A percentile compares a stretch with the other conserved stretches of the same genome.
phyloP scores from a whole-genome alignment of 2,888 invertebrate species.

The Hemaris fuciformis region DNA sequence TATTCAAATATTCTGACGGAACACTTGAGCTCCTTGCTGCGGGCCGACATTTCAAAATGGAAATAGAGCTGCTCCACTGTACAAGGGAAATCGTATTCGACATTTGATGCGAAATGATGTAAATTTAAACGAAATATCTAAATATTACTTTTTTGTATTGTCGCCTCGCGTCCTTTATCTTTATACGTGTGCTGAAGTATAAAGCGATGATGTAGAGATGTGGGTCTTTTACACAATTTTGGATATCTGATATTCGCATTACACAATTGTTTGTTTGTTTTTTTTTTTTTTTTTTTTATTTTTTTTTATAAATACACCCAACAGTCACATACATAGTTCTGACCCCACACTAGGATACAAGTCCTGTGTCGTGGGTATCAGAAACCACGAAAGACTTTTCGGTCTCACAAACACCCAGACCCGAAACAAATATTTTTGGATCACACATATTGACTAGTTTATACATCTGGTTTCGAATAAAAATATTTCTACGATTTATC shows the following conservation, averaged over 20 bases:
- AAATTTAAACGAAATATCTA: slow-evolving; percentile 15
- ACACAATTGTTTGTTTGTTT: too few relatives aligned
- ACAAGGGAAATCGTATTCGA: slow-evolving; percentile 67
- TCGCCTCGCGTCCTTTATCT: slow-evolving; percentile 10
- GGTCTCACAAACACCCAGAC: too few relatives aligned
- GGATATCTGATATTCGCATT: neutral
- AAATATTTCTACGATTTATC: too few relatives aligned
- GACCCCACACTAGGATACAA: too few relatives aligned
- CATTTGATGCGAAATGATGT: slow-evolving; percentile 66
- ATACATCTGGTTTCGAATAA: neutral
- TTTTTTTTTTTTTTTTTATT: too few relatives aligned
- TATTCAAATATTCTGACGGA: slow-evolving; percentile 75
- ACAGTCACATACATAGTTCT: too few relatives aligned
- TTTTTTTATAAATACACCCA: too few relatives aligned
- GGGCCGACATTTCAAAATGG: slow-evolving; percentile 70
- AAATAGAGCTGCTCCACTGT: slow-evolving; percentile 68
- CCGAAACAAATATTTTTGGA: too few relatives aligned
- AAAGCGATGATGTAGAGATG: neutral
- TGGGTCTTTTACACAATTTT: neutral
- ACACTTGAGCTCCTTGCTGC: slow-evolving; percentile 65
- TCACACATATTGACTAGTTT: too few relatives aligned
- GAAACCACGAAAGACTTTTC: too few relatives aligned
- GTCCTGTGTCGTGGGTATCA: too few relatives aligned
- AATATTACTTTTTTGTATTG: slow-evolving; percentile 18
- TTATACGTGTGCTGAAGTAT: neutral